Percentiles rank a stretch among this genome's conserved stretches.
Evolutionary conservation across 2,888 invertebrate genomes (phyloP).

Genomic region (Heteromyza rotundicornis): DNA sequence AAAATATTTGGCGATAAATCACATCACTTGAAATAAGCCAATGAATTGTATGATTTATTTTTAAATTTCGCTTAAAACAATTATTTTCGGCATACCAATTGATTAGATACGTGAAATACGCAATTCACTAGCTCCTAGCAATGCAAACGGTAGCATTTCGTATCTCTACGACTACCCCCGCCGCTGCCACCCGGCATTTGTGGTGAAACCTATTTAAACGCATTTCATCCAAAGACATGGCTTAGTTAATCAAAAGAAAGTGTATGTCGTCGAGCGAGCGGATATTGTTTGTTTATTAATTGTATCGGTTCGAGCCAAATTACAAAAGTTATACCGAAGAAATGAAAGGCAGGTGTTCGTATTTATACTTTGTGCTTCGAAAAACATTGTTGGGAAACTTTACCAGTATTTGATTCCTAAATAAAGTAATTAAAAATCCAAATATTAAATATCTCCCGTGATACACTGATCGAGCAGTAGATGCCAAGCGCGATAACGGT

Average conservation of each 20-base stretch:
- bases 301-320: not conserved
- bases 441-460: no score
- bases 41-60: constrained; percentile 3
- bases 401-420: no score
- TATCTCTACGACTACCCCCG: no score
- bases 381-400: no score
- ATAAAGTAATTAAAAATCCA: no score
- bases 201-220: not conserved
- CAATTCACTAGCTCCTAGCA: not conserved
- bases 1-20: constrained; percentile 3
- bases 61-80: not conserved
- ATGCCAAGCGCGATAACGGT: no score
- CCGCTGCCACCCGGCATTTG: not conserved
- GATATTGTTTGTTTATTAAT: no score
- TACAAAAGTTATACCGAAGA: not conserved
- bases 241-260: not conserved
- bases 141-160: no score
- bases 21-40: not conserved
- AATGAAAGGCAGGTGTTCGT: not conserved
- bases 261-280: no score
- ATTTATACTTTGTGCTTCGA: not conserved
- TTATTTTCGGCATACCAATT: not conserved
- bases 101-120: not conserved
- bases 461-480: no score
- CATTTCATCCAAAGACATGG: not conserved